A percentile compares a stretch with the other conserved stretches of the same genome.
Evolutionary conservation across 2,888 invertebrate genomes (phyloP).

Genomic region (Lepetodrilus schrolli): DNA sequence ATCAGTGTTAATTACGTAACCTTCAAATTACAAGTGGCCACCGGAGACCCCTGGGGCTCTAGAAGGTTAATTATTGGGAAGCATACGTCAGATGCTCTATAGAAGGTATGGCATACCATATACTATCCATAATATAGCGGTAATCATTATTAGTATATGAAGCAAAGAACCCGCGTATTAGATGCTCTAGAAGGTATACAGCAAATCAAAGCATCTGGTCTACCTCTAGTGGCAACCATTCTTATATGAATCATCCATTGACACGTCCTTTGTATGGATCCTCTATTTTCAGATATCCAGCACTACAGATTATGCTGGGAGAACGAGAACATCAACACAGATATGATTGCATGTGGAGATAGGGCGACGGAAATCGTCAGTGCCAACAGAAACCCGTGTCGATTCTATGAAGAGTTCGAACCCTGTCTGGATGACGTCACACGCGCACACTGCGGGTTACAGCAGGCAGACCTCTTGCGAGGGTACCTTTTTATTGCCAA

Average conservation of each 20-base stretch:
- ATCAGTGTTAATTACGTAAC: too few relatives aligned
- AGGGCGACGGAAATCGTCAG: not conserved
- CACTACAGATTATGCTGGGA: not conserved
- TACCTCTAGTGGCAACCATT: too few relatives aligned
- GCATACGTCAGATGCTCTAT: too few relatives aligned
- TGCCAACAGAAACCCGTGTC: not conserved
- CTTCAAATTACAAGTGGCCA: too few relatives aligned
- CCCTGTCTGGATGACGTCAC: not conserved
- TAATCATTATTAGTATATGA: not conserved
- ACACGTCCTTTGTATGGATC: not conserved
- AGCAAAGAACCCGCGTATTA: too few relatives aligned
- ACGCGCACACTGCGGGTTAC: not conserved
- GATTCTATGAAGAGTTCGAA: not conserved
- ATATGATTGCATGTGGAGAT: not conserved
- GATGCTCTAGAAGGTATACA: too few relatives aligned
- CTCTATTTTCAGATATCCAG: not conserved
- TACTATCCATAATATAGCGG: not conserved
- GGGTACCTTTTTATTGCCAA: not conserved
- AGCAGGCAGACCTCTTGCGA: not conserved
- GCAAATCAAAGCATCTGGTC: too few relatives aligned
- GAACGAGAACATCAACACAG: not conserved
- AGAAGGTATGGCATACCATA: not conserved
- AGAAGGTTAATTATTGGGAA: too few relatives aligned
- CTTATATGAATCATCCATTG: not conserved
- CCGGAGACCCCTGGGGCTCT: too few relatives aligned